phyloP scores from a whole-genome alignment of 2,113 vertebrate genomes.

The Sapayoa aenigma region DNA sequence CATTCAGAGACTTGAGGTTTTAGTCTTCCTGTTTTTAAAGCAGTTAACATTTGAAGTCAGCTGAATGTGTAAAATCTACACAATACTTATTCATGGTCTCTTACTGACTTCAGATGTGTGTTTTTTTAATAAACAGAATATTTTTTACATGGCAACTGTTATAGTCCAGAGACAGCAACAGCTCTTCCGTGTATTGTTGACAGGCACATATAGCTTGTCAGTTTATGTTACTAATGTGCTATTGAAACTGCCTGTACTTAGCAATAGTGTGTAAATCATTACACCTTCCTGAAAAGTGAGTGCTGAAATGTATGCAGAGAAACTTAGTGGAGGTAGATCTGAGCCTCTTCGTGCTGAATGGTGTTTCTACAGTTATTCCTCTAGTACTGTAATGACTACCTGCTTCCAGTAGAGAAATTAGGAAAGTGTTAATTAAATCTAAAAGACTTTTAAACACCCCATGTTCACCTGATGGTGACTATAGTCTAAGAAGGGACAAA shows the following conservation, averaged over 20 bases:
- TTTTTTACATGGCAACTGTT: not conserved
- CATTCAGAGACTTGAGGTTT: not conserved
- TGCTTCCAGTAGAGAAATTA: not conserved
- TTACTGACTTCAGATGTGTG: not conserved
- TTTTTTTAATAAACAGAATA: not conserved
- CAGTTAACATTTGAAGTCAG: conserved; percentile 1
- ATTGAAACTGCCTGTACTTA: not conserved
- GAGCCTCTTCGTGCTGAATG: not conserved
- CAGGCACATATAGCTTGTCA: not conserved
- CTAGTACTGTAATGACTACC: not conserved
- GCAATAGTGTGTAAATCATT: not conserved
- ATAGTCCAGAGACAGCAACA: not conserved
- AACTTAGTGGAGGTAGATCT: not conserved
- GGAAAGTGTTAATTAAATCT: not conserved
- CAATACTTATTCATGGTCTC: not conserved
- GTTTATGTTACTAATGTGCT: not conserved
- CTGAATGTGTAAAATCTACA: not conserved
- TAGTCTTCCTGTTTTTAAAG: conserved; percentile 21
- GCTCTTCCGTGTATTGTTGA: not conserved
- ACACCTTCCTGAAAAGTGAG: not conserved
- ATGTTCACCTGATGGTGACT: not conserved
- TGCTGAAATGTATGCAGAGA: not conserved
- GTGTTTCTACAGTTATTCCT: not conserved
- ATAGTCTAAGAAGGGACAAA: not conserved
- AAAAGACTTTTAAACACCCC: not conserved